A percentile compares a stretch with the other conserved stretches of the same genome.
Conservation (phyloP, 1,140 invertebrate genomes). For the Nephila pilipes region DNA sequence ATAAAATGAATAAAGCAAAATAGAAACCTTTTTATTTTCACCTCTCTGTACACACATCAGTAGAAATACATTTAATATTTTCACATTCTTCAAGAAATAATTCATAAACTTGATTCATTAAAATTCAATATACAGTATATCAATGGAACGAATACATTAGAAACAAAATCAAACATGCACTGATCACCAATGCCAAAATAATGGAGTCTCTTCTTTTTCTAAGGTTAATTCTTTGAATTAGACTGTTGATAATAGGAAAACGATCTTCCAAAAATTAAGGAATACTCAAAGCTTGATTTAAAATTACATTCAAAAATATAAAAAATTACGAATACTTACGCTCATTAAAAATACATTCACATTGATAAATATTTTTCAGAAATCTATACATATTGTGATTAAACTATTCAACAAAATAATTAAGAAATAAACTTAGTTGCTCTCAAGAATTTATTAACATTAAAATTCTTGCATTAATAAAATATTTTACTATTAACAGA, state of each 20-base stretch:
- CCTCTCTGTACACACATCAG: background rate
- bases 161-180: slow-evolving; percentile 92
- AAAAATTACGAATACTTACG: too few species aligned
- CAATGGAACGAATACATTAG: slow-evolving; percentile 91
- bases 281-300: slow-evolving; percentile 83
- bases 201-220: slow-evolving; percentile 95
- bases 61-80: slow-evolving; percentile 22
- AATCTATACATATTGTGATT: too few species aligned
- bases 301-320: too few species aligned
- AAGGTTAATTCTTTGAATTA: slow-evolving; percentile 95
- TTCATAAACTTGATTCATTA: background rate
- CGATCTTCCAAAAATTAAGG: slow-evolving; percentile 84
- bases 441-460: too few species aligned
- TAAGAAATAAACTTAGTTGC: too few species aligned
- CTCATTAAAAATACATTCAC: too few species aligned
- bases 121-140: slow-evolving; percentile 37
- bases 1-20: slow-evolving; percentile 1
- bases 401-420: too few species aligned
- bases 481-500: too few species aligned
- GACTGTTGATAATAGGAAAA: slow-evolving; percentile 92
- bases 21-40: slow-evolving; percentile 25
- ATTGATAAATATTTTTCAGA: too few species aligned
- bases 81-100: background rate
- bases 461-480: too few species aligned
- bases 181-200: slow-evolving; percentile 91